Evolutionary conservation across 64 coral and sea anemone species (phyloP).

Genomic region (Stichodactyla mertensii): DNA sequence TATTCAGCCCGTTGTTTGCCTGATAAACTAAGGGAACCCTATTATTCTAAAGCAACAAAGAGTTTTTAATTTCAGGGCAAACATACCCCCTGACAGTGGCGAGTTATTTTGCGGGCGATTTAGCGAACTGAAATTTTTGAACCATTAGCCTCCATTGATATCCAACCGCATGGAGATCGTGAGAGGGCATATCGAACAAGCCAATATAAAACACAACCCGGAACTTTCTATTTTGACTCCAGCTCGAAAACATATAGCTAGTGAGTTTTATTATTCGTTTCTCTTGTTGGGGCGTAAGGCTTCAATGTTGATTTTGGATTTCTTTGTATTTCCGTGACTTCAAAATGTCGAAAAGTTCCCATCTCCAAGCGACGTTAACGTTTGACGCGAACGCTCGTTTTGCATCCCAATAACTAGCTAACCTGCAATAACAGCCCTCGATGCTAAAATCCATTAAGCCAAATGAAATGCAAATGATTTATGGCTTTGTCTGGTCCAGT

Average conservation of each 20-base stretch:
- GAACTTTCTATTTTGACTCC: conserved; percentile 10
- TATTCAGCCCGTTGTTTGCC: conserved; percentile 8
- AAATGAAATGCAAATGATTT: conserved; percentile 35
- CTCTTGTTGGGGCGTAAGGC: not conserved
- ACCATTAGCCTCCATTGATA: not conserved
- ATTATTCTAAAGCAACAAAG: conserved; percentile 13
- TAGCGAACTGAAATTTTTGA: conserved; percentile 13
- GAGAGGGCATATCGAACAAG: conserved; percentile 1
- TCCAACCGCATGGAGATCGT: not conserved
- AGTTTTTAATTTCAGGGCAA: conserved; percentile 12
- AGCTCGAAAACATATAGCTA: not conserved
- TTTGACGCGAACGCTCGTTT: conserved; percentile 13
- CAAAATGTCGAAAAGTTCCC: not conserved
- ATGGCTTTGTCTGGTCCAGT: conserved; percentile 9
- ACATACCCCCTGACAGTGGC: conserved; percentile 4
- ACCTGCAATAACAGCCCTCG: conserved; percentile 16
- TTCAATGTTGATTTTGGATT: not conserved
- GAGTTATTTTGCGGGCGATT: conserved; percentile 10
- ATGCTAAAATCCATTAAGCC: conserved; percentile 25
- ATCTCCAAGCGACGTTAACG: conserved; percentile 18
- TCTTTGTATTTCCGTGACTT: not conserved
- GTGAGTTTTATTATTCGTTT: not conserved
- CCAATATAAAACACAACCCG: conserved; percentile 8
- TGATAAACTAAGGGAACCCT: conserved; percentile 10
- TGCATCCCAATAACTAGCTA: conserved; percentile 18